These are phyloP conservation scores for Chouioia cunea DNA, from an alignment of 2,888 invertebrate species.

Conservation along the genomic window DNA sequence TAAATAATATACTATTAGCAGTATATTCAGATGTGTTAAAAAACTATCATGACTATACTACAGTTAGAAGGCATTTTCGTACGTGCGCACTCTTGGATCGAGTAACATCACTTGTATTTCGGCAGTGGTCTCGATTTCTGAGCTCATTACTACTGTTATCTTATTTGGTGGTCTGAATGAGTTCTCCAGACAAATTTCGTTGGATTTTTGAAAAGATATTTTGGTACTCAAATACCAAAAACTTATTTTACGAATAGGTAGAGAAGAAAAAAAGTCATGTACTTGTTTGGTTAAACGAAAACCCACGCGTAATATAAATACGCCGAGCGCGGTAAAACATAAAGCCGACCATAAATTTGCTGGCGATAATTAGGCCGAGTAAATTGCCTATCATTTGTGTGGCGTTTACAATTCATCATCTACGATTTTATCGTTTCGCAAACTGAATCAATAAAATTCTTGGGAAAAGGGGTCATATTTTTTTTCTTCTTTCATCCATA, in stretches of 20 bases:
- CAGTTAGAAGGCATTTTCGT: too few species aligned
- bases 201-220: too few species aligned
- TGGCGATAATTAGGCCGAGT: conserved; percentile 53
- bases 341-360: conserved; percentile 48
- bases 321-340: conserved; percentile 42
- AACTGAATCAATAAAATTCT: conserved; percentile 46
- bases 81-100: too few species aligned
- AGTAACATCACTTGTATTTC: too few species aligned
- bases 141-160: too few species aligned
- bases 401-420: conserved; percentile 52
- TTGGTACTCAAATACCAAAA: neutral
- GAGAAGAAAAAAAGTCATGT: neutral
- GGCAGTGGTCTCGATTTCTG: too few species aligned
- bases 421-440: conserved; percentile 52
- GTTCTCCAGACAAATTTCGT: too few species aligned
- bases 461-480: conserved; percentile 43
- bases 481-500: conserved; percentile 3
- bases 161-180: too few species aligned
- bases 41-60: too few species aligned
- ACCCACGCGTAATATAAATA: conserved; percentile 28
- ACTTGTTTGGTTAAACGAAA: neutral
- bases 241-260: neutral
- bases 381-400: conserved; percentile 56
- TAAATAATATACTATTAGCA: too few species aligned
- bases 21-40: too few species aligned